Evolutionary conservation across 2,797 vertebrate species (phyloP).

Genomic region (Cygnus olor): DNA sequence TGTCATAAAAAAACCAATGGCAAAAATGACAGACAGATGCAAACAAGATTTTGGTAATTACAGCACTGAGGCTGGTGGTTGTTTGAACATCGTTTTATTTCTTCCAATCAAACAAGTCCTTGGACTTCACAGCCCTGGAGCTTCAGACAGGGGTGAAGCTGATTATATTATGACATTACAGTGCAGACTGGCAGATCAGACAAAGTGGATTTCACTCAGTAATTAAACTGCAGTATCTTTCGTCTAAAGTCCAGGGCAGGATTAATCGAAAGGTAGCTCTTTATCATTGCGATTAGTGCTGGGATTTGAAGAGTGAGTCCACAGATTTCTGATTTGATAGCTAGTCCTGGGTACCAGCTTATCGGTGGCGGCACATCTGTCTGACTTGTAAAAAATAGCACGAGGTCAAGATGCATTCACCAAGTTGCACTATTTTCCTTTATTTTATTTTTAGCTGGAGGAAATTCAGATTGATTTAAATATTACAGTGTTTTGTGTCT

Average conservation of each 20-base stretch:
- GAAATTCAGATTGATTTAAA: conserved; percentile 64
- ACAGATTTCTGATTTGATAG: conserved; percentile 74
- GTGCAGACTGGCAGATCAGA: conserved; percentile 81
- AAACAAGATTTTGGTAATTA: conserved; percentile 80
- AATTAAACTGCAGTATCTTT: conserved; percentile 84
- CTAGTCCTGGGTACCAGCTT: conserved; percentile 57
- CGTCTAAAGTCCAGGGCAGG: conserved; percentile 77
- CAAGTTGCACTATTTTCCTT: conserved; percentile 54
- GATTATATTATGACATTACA: conserved; percentile 82
- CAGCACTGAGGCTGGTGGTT: conserved; percentile 70
- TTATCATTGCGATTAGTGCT: conserved; percentile 77
- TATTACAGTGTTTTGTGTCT: conserved; percentile 41
- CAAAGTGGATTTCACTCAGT: conserved; percentile 83
- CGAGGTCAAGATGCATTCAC: conserved; percentile 69
- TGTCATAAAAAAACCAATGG: conserved; percentile 68
- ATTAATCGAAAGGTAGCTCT: conserved; percentile 83
- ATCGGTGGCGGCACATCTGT: conserved; percentile 64
- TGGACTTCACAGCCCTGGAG: conserved; percentile 77
- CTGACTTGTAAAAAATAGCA: conserved; percentile 77
- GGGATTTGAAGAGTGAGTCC: conserved; percentile 77
- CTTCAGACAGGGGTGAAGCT: conserved; percentile 75
- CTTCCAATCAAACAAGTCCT: conserved; percentile 78
- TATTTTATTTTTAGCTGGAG: conserved; percentile 66
- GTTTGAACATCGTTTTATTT: conserved; percentile 78
- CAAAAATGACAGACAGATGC: conserved; percentile 72